These are phyloP conservation scores for Drosophila merina DNA, from an alignment of 2,888 invertebrate species.

Conservation along the genomic window DNA sequence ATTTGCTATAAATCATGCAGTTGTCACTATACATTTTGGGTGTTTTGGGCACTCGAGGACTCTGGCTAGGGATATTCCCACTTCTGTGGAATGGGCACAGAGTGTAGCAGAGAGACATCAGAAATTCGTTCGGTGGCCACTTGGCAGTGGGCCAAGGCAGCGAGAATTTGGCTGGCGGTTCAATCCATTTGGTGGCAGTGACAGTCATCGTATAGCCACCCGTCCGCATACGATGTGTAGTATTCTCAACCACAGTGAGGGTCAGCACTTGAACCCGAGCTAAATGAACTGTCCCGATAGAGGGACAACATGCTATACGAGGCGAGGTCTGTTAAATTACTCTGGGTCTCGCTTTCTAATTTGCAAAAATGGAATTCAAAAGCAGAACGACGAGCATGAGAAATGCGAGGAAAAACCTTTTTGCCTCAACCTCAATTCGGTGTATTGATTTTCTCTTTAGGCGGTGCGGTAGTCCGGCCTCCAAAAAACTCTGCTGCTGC, in stretches of 20 bases:
- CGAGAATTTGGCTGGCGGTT: constrained; percentile 28
- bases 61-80: constrained; percentile 20
- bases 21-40: not conserved
- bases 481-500: constrained; percentile 41
- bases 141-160: constrained; percentile 62
- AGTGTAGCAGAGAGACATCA: constrained; percentile 25
- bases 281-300: constrained; percentile 26
- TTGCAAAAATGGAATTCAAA: constrained; percentile 68
- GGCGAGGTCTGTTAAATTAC: constrained; percentile 63
- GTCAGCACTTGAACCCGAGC: constrained; percentile 52
- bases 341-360: constrained; percentile 67
- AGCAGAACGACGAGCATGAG: constrained; percentile 27
- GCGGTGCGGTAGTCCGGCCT: constrained; percentile 46
- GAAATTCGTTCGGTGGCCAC: constrained; percentile 20
- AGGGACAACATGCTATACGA: constrained; percentile 29
- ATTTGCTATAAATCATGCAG: constrained; percentile 18
- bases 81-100: constrained; percentile 3
- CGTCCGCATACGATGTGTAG: not conserved
- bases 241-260: constrained; percentile 29
- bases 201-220: constrained; percentile 33
- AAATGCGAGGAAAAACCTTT: constrained; percentile 48
- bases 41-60: constrained; percentile 11
- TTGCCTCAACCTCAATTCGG: constrained; percentile 50
- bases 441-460: constrained; percentile 56
- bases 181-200: constrained; percentile 47